Base-by-base conservation (phyloP, 2,888 invertebrate species). In the Acleris literana region DNA sequence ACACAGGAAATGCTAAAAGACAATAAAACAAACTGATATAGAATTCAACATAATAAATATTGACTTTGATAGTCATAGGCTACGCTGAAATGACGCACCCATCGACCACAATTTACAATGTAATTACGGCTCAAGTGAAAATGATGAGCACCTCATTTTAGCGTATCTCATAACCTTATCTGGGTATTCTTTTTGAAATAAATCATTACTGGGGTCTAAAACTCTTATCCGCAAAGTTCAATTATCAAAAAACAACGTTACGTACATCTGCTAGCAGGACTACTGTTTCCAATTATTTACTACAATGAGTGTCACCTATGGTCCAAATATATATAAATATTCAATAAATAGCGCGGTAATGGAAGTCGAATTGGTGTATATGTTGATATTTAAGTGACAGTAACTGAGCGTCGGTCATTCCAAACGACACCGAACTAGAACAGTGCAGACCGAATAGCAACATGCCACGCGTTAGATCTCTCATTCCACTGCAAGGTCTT, bases 341-440 rank as follows among this genome's bases (percentile, higher is more conserved):
- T 73, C 74, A 73, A 79, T 72, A 77, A 79, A 76, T 73, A 81
- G 74, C 76, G 76, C 73, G 66, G 72, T 76, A 78, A 78, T 76
- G 70, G 70, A 78, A 79, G 74, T 82, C 76, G 78, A 81, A 78
- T 79, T 80, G 78, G 79, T 81, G 81, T 85, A 82, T 75, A 77
- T 78, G 73, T 77, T 81, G 76, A 71, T 71, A 67, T 72, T 77
- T 79, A 72, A 74, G 77, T 81, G 81, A 80, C 79, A 82, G 81
- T 83, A 81, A 80, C 78, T 77, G 71, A 72, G 61, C 56, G 56
- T 20, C 39, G 13, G 39, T 39, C 11, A 13, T 39, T 44, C 17
- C 44, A 60, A 51, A 60, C 33, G 33, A n/a, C 54, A 61, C 52
- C 18, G 25, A 60, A 44, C 25, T 44, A 7, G 7, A n/a, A 46